These are phyloP conservation scores for Mesitornis unicolor DNA, from an alignment of 2,113 vertebrate genomes.

Conservation along the genomic window DNA sequence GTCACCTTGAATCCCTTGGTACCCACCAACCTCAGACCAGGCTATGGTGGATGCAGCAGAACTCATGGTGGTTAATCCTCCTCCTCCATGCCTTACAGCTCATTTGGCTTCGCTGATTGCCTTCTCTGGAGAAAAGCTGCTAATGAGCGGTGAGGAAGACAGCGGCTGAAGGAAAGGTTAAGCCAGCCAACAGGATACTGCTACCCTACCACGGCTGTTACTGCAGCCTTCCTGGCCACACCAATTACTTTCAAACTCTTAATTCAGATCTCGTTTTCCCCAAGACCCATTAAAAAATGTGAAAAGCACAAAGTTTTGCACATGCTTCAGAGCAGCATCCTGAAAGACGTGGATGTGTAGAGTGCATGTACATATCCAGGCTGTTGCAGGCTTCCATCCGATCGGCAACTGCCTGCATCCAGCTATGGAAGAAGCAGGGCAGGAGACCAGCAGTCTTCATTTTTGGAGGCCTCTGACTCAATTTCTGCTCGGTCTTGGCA, in stretches of 20 bases:
- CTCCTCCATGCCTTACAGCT: not conserved
- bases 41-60: no score
- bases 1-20: not conserved
- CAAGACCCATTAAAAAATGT: not conserved
- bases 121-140: not conserved
- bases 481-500: accelerated
- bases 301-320: not conserved
- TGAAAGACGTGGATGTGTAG: not conserved
- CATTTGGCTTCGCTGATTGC: not conserved
- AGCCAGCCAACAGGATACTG: not conserved
- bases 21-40: not conserved
- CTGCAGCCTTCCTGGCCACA: not conserved
- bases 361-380: not conserved
- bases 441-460: not conserved
- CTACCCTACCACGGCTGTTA: not conserved
- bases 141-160: not conserved
- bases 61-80: not conserved
- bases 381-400: not conserved
- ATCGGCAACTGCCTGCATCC: not conserved
- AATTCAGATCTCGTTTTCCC: not conserved
- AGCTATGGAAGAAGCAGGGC: not conserved
- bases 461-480: not conserved
- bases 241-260: not conserved
- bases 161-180: not conserved
- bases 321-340: not conserved